Conservation (phyloP, 2,888 invertebrate genomes). For the Theretra japonica region DNA sequence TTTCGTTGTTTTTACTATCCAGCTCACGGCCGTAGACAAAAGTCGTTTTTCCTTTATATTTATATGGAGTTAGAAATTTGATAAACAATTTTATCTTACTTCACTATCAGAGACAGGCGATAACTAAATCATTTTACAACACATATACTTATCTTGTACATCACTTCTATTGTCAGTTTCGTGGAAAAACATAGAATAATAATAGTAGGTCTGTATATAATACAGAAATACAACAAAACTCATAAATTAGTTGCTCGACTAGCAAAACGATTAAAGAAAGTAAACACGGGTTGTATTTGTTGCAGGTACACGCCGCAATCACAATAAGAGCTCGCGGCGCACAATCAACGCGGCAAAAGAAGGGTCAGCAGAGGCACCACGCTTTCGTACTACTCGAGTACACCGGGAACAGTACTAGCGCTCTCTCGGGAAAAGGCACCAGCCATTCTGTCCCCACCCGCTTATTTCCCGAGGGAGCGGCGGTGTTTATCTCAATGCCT, state of each 20-base stretch:
- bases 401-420: not conserved
- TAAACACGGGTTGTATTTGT: not conserved
- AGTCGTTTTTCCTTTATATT: too few relatives aligned
- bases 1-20: too few relatives aligned
- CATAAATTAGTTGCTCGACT: too few relatives aligned
- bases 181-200: not conserved
- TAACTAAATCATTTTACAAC: too few relatives aligned
- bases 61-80: too few relatives aligned
- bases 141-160: too few relatives aligned
- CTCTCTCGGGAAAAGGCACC: not conserved
- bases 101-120: too few relatives aligned
- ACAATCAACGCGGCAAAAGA: not conserved
- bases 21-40: too few relatives aligned
- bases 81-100: too few relatives aligned
- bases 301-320: slow-evolving; percentile 8
- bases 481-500: not conserved
- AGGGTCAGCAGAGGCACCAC: not conserved
- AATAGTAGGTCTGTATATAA: not conserved
- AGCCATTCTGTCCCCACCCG: not conserved
- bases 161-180: too few relatives aligned
- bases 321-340: not conserved
- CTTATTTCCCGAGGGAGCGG: not conserved
- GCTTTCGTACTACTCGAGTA: not conserved
- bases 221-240: not conserved
- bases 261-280: not conserved